Evolutionary conservation across 2,797 vertebrate genomes (phyloP).

Genomic region (Tamandua tetradactyla): DNA sequence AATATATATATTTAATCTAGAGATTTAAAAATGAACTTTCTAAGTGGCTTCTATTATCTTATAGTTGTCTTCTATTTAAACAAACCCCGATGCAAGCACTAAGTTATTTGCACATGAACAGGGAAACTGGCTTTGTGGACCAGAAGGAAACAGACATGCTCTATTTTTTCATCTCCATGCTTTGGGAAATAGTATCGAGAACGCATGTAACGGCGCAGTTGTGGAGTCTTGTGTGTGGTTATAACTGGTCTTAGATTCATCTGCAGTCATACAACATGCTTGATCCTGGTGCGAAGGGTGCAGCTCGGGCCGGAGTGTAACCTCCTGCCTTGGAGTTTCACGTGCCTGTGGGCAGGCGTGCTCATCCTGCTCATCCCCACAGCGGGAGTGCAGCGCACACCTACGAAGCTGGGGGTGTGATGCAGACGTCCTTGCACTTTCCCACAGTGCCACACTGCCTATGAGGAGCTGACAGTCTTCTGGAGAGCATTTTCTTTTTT

Average conservation of each 20-base stretch:
- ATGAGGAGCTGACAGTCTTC: not conserved
- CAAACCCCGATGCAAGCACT: conserved; percentile 27
- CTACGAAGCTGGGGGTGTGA: not conserved
- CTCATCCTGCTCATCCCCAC: too few relatives aligned
- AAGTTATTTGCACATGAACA: not conserved
- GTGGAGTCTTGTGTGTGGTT: not conserved
- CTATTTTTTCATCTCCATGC: conserved; percentile 6
- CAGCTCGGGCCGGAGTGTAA: not conserved
- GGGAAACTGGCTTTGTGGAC: not conserved
- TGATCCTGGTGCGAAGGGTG: not conserved
- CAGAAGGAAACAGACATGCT: not conserved
- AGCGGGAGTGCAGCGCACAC: too few relatives aligned
- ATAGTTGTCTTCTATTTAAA: conserved; percentile 28
- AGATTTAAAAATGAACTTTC: conserved; percentile 43
- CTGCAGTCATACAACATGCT: not conserved
- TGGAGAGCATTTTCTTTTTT: not conserved
- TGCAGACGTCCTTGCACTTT: not conserved
- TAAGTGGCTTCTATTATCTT: not conserved
- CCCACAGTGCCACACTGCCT: not conserved
- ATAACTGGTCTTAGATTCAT: conserved; percentile 23
- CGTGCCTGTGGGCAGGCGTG: not conserved
- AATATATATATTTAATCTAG: not conserved
- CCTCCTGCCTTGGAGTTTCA: not conserved
- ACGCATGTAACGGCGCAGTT: conserved; percentile 10
- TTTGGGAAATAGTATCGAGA: not conserved